Percentiles rank a stretch among this genome's conserved stretches.
Conservation (phyloP, 1,140 invertebrate species). For the Pogonus chalceus region DNA sequence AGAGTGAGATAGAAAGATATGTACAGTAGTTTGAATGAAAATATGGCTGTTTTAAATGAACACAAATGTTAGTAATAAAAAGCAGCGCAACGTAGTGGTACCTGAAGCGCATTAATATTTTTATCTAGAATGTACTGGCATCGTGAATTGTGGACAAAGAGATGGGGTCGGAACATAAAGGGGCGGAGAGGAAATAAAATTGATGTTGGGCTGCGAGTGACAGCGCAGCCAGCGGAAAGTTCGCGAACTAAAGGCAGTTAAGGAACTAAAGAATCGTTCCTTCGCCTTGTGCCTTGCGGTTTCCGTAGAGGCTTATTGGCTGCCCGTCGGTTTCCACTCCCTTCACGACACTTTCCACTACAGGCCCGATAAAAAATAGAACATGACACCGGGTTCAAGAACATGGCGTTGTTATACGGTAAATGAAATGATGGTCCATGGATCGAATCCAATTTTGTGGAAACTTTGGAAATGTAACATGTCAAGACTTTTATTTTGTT, state of each 20-base stretch:
- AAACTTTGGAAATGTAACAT: background rate
- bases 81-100: background rate
- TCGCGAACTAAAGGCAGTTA: background rate
- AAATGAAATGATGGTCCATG: too few relatives aligned
- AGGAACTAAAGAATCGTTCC: conserved; percentile 1
- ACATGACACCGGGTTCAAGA: background rate
- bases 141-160: background rate
- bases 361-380: background rate
- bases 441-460: background rate
- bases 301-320: too few relatives aligned
- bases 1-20: too few relatives aligned
- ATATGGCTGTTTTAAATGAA: background rate
- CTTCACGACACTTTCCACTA: background rate
- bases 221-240: background rate
- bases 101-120: background rate
- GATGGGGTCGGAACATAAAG: background rate
- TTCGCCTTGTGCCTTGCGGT: background rate
- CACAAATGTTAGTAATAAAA: background rate
- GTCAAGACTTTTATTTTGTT: too few relatives aligned
- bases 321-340: too few relatives aligned
- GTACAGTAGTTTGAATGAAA: too few relatives aligned
- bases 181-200: background rate
- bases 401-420: too few relatives aligned
- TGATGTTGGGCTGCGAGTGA: background rate
- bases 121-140: background rate